Percentiles rank a stretch among this genome's conserved stretches.
Evolutionary conservation across 2,888 invertebrate genomes (phyloP).

Genomic region (Ectobius pallidus): DNA sequence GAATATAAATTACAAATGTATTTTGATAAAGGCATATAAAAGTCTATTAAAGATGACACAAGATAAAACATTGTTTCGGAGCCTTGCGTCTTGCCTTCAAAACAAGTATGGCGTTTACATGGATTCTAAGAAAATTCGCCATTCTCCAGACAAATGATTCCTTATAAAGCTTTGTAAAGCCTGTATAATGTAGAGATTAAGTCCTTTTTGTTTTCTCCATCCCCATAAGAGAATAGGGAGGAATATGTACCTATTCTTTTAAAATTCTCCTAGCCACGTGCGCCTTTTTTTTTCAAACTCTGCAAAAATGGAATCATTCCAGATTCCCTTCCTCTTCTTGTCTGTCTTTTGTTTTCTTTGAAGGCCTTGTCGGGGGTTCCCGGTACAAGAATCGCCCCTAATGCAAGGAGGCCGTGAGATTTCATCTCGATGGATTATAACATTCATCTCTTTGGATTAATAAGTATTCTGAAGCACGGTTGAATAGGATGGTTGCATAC

Average conservation of each 20-base stretch:
- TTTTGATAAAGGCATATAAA: no score
- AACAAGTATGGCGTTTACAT: no score
- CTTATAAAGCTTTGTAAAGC: not conserved
- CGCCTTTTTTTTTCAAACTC: not conserved
- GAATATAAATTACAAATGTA: no score
- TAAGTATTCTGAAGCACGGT: constrained; percentile 35
- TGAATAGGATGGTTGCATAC: not conserved
- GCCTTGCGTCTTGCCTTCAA: no score
- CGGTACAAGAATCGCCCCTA: not conserved
- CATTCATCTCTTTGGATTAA: constrained; percentile 36
- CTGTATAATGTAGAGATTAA: not conserved
- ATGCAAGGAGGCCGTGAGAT: not conserved
- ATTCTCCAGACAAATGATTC: no score
- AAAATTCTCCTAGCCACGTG: not conserved
- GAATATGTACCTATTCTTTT: no score
- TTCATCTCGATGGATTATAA: constrained; percentile 18
- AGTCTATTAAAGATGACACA: no score
- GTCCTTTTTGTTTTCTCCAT: not conserved
- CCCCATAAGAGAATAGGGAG: no score
- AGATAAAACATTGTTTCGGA: no score
- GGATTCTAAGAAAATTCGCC: no score
- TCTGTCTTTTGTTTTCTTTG: not conserved
- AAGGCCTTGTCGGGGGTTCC: not conserved
- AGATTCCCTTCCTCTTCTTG: not conserved
- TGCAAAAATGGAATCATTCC: not conserved